Evolutionary conservation across 1,140 invertebrate species (phyloP).

Genomic region (Penaeus chinensis): DNA sequence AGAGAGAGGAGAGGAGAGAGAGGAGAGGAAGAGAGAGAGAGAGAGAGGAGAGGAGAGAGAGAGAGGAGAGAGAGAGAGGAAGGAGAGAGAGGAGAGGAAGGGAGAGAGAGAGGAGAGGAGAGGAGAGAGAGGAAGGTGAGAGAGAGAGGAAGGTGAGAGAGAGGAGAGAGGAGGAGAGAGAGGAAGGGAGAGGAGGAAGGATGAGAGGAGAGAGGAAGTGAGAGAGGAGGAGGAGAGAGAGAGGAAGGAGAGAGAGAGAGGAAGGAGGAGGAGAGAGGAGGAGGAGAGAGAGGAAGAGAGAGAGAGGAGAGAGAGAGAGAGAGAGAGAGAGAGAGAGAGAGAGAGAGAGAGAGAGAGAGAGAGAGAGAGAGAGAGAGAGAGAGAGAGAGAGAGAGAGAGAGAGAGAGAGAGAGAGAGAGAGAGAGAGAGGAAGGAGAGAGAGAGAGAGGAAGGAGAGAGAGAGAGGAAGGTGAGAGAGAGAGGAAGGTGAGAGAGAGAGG

Average conservation of each 20-base stretch:
- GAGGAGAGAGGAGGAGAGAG: constrained; percentile 6
- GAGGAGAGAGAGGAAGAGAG: too few species aligned
- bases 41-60: constrained; percentile 9
- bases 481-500: not conserved
- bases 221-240: not conserved
- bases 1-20: not conserved
- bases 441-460: not conserved
- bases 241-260: not conserved
- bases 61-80: constrained; percentile 11
- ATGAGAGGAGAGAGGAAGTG: constrained; percentile 11
- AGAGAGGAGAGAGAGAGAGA: not conserved
- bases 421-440: not conserved
- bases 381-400: not conserved
- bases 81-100: not conserved
- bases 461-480: not conserved
- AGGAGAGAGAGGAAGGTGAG: not conserved
- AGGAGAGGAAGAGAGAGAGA: constrained; percentile 28
- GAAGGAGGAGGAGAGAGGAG: not conserved
- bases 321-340: not conserved
- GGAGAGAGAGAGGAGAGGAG: not conserved
- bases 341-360: not conserved
- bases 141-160: not conserved
- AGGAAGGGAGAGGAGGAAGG: constrained; percentile 14
- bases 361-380: constrained; percentile 17
- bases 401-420: not conserved